Base-by-base conservation (phyloP, 2,888 invertebrate species). In the Chalcis sispes region DNA sequence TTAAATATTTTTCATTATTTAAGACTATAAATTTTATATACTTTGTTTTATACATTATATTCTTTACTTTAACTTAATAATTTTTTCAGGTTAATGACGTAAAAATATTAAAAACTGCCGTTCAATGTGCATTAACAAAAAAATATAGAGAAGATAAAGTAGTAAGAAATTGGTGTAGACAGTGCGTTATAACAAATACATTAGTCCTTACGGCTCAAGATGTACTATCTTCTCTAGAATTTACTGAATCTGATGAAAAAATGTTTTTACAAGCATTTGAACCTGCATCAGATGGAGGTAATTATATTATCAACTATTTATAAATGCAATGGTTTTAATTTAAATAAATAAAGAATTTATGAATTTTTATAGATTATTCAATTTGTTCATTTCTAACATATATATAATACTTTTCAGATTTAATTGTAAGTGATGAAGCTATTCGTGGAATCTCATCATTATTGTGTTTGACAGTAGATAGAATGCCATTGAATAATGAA, bases 141-240 rank as follows among this genome's bases (percentile, higher is more conserved):
- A 90, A 90, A 67, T 87, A 90, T 83, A 86, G 89, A 81, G 82
- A 83, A 61, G 86, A 89, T 79, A 65, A 79, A 8, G 73, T 86
- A 27, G 83, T 91, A 72, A 89, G 89, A 80, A 86, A 89, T 71
- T 92, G 92, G 92, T 86, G 90, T 78, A 85, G 86, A 46, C 87
- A 88, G 42, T 69, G 87, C 18, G 84, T 86, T 75, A 86, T 91
- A 18, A 88, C 88, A n/a, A 80, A 87, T 25, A 88, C 89, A 76
- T 82, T 92, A 25, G 80, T 90, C 25, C 84, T 87, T 13, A 84
- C 90, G 2, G 83, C 86, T 1, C 81, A 80, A 58, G 81, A 84
- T 70, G 75, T 88, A 7, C 70, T 86, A 13, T 79, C 77, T 65
- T 69, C 75, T 7, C 69, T 76, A 18, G 76, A 76, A 10, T 72